Evolutionary conservation across 2,113 vertebrate species (phyloP).

Genomic region (Azemiops feae): DNA sequence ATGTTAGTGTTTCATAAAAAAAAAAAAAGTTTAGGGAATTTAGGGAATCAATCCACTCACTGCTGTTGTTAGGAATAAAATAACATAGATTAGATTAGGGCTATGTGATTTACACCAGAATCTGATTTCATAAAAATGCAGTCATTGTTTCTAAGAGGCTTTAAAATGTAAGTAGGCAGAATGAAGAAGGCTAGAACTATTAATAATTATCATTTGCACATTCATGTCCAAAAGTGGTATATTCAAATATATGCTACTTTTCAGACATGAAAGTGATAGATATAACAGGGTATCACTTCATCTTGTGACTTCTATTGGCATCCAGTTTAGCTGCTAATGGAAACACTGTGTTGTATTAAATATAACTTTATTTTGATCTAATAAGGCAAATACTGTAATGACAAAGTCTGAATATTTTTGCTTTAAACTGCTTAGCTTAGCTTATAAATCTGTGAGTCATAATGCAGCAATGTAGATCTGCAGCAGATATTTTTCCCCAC

Average conservation of each 20-base stretch:
- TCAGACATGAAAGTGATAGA: not conserved
- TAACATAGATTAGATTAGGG: too few species aligned
- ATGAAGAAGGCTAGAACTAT: not conserved
- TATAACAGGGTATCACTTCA: not conserved
- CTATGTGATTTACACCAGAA: too few species aligned
- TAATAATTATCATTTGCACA: not conserved
- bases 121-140: not conserved
- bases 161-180: not conserved
- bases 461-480: not conserved
- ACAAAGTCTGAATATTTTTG: not conserved
- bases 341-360: not conserved
- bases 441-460: not conserved
- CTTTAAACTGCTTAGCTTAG: not conserved
- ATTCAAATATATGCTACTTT: not conserved
- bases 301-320: not conserved
- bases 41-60: too few species aligned
- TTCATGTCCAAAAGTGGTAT: not conserved
- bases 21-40: too few species aligned
- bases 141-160: not conserved
- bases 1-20: not conserved
- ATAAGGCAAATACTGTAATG: not conserved
- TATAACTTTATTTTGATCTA: not conserved
- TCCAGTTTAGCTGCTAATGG: not conserved
- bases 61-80: too few species aligned
- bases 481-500: constrained; percentile 15